Conservation (phyloP, 1,140 invertebrate genomes). For the Eueides isabella region DNA sequence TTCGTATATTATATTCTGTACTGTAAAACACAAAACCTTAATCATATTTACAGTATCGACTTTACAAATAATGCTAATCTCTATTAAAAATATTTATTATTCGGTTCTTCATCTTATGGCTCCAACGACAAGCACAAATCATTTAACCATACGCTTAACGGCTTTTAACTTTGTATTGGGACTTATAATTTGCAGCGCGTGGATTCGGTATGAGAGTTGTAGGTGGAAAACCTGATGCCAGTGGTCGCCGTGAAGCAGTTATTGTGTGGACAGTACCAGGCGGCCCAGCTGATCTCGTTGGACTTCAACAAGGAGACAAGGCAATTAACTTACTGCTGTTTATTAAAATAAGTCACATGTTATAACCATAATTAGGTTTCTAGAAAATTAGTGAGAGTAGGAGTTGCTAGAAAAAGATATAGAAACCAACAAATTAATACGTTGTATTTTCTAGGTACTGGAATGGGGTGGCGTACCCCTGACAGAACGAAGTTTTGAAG, state of each 20-base stretch:
- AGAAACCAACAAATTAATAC: not conserved
- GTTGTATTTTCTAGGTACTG: slow-evolving; percentile 49
- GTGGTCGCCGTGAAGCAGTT: slow-evolving; percentile 93
- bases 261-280: slow-evolving; percentile 95
- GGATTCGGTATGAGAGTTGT: slow-evolving; percentile 97
- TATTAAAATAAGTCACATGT: not conserved
- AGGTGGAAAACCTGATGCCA: slow-evolving; percentile 92
- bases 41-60: not conserved
- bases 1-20: not conserved
- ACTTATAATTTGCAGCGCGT: slow-evolving; percentile 83
- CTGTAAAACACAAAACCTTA: not conserved
- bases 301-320: slow-evolving; percentile 93
- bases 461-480: slow-evolving; percentile 88
- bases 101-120: no score
- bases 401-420: no score
- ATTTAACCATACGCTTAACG: no score
- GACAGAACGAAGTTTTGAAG: slow-evolving; percentile 95
- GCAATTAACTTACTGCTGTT: slow-evolving; percentile 73
- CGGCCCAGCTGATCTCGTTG: slow-evolving; percentile 94
- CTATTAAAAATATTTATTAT: no score
- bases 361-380: no score
- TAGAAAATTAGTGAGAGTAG: no score
- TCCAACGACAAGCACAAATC: no score
- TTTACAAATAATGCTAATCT: no score
- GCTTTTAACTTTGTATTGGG: no score